These are phyloP conservation scores for Prinia subflava DNA, from an alignment of 2,113 vertebrate species.

Conservation along the genomic window DNA sequence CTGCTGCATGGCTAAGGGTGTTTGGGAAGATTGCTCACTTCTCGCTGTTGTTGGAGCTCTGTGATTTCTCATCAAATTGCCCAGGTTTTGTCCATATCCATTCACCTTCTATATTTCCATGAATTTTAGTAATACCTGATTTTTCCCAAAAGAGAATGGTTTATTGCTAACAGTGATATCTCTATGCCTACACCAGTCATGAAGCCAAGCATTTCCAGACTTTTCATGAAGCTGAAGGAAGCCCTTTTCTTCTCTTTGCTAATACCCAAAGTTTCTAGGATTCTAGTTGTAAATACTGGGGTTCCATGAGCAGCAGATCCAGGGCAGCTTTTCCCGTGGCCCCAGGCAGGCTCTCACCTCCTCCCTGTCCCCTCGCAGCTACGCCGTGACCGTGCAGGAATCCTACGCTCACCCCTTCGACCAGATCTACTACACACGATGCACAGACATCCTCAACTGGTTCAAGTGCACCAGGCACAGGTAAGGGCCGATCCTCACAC, in stretches of 20 bases:
- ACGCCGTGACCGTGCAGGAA: slow-evolving; percentile 96
- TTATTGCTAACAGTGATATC: not conserved
- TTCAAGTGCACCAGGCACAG: slow-evolving; percentile 98
- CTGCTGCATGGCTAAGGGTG: not conserved
- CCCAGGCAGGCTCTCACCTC: not conserved
- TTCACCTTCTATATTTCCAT: not conserved
- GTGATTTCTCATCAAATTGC: not conserved
- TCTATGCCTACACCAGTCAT: not conserved
- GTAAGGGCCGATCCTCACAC: slow-evolving; percentile 62
- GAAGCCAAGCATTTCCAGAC: not conserved
- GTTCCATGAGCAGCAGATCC: not conserved
- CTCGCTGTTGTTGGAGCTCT: not conserved
- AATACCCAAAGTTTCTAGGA: not conserved
- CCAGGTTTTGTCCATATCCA: not conserved
- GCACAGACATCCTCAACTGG: slow-evolving; percentile 99
- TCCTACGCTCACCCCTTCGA: slow-evolving; percentile 96
- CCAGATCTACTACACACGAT: slow-evolving; percentile 98
- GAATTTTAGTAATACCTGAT: not conserved
- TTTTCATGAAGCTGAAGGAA: not conserved
- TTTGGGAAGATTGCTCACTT: not conserved
- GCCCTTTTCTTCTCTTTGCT: not conserved
- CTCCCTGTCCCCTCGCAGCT: slow-evolving; percentile 72
- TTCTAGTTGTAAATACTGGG: not conserved
- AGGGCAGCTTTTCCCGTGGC: not conserved
- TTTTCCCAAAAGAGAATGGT: not conserved